Evolutionary conservation across 2,113 vertebrate genomes (phyloP), one percentile per base, ranked within the genome.

Genomic region (Anas platyrhynchos): DNA sequence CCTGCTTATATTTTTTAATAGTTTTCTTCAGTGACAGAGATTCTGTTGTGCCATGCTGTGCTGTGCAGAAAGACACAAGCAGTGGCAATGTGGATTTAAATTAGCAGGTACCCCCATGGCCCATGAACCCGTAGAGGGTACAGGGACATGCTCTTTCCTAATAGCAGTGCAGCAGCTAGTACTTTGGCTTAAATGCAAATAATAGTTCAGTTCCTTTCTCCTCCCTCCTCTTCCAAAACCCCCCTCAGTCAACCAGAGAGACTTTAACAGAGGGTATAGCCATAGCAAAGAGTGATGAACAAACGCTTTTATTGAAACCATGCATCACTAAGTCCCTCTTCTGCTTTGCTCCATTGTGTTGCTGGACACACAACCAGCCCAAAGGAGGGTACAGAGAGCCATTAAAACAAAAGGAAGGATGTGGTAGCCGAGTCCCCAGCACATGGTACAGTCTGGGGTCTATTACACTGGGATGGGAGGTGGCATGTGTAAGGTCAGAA

Each of bases 401-500:
- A 9, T 26, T 21, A 15, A n/a, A 78, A 87, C 13, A 31, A 36
- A 41, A n/a, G 23, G 14, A 16, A 36, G 73, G 12, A 36, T 31
- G 9, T 2, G 29, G 38, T 2, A 86, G 31, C 48, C 43, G 44
- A 36, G 65, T 61, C 3, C 17, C 4, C 38, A 36, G 36, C 0
- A 26, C 0, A 0, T 21, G 56, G 46, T 44, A 36, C 14, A 21
- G 22, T 1, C 34, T 9, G 11, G 15, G 10, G 46, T 13, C 26
- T 32, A 13, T n/a, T 5, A 22, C 34, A 43, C 6, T 27, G 36
- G 41, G 13, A 54, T 48, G n/a, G 22, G 12, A 73, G 14, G 11
- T 27, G 54, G 7, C 23, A 26, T 2, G 1, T 41, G 61, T 48
- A 32, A 41, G 29, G 11, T 46, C 16, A 44, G 26, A 61, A 16